A percentile compares a stretch with the other conserved stretches of the same genome.
Conservation (phyloP, 2,797 vertebrate genomes). For the Enteromius fasciolatus region DNA sequence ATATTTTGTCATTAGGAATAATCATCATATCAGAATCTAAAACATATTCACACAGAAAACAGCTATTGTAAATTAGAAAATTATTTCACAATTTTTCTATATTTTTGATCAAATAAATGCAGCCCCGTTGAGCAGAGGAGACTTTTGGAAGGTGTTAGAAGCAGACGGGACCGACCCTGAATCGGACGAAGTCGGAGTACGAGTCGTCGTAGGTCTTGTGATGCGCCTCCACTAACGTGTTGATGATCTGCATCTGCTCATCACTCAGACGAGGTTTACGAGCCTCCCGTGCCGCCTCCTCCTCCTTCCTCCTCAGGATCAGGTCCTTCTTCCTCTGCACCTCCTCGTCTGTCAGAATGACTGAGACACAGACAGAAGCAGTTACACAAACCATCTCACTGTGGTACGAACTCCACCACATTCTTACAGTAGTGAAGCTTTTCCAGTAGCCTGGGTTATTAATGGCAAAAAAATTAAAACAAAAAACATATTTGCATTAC, state of each 20-base stretch:
- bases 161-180: constrained; percentile 41
- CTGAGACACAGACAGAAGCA: constrained; percentile 67
- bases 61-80: neutral
- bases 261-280: constrained; percentile 85
- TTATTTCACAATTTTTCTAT: neutral
- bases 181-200: constrained; percentile 89
- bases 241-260: constrained; percentile 88
- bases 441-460: neutral
- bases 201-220: constrained; percentile 93
- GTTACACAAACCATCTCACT: neutral
- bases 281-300: constrained; percentile 88
- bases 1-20: too few species aligned
- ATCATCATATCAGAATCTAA: too few species aligned
- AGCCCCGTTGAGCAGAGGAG: neutral
- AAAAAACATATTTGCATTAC: too few species aligned
- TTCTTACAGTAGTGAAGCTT: neutral
- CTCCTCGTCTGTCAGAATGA: constrained; percentile 96
- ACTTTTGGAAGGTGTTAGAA: neutral
- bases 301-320: constrained; percentile 92
- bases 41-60: too few species aligned
- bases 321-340: constrained; percentile 96
- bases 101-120: neutral
- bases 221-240: constrained; percentile 88
- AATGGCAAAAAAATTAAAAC: neutral
- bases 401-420: neutral